Evolutionary conservation across 2,888 invertebrate genomes (phyloP), one percentile per base, ranked within the genome.

Genomic region (Idaea dimidiata): DNA sequence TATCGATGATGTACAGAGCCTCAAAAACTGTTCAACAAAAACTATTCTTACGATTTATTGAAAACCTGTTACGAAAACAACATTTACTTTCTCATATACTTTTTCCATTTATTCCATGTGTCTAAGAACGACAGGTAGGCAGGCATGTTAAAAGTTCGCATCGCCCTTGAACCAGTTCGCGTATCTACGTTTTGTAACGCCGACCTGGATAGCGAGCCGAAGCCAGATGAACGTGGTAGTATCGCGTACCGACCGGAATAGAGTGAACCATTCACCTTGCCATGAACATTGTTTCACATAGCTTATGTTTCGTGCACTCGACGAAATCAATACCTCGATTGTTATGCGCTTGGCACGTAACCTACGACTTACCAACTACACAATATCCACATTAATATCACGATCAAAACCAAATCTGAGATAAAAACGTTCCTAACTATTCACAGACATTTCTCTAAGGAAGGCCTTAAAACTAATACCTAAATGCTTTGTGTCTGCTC

Each of bases 161-260:
- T 70, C 80, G 87, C 83, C 90, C 89, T 83, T 91, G 89, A 90
- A 88, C 90, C 83, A 88, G 86, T 87, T 91, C 70, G 79, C 78
- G 56, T 56, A 0, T 81, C 72, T 80, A 77, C 73, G 81, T 88
- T 88, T 88, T 84, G 88, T 84, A 89, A 88, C 78, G 77, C 24
- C 82, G 88, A 82, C 87, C 88, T 87, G 86, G 80, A 84, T 85
- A 84, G 74, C 72, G 77, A 43, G 82, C 78, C 77, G 79, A 76
- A 78, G 76, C 79, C 75, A 76, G 78, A 75, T 72, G 68, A 61
- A 67, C 64, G 67, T 64, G 24, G 24, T 24, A 24, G 24, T 43
- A 43, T 10, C 43, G 14, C 64, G 62, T 43, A 63, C 61, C 63
- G 70, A 61, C 66, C 62, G 60, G 53, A 57, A 63, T 66, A 60